A percentile compares a stretch with the other conserved stretches of the same genome.
Evolutionary conservation across 2,797 vertebrate genomes (phyloP).

Genomic region (Sebastes matsubarae): DNA sequence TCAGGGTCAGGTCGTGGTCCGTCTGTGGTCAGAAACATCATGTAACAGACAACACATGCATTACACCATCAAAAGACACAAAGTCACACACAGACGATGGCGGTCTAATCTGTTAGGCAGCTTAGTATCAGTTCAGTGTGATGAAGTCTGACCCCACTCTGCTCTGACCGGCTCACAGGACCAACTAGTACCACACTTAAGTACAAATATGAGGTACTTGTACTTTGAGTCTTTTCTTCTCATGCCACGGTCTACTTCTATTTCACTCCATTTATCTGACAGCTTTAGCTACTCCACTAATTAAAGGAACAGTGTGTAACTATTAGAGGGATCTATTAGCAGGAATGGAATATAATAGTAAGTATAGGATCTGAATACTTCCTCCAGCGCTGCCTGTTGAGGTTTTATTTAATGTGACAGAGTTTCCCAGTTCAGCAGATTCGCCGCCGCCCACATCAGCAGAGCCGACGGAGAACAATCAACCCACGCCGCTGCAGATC

Average conservation of each 20-base stretch:
- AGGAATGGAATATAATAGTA: no score
- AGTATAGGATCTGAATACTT: not conserved
- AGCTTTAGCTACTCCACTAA: not conserved
- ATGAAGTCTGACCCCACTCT: conserved; percentile 23
- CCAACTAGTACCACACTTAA: not conserved
- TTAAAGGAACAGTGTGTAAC: no score
- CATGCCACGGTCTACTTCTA: not conserved
- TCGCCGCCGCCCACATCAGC: not conserved
- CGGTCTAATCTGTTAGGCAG: conserved; percentile 40
- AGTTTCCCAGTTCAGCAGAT: not conserved
- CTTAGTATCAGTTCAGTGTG: conserved; percentile 36
- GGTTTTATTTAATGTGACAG: not conserved
- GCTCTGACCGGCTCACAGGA: not conserved
- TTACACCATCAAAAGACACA: conserved; percentile 18
- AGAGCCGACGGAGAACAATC: not conserved
- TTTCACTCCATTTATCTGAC: not conserved
- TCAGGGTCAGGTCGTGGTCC: not conserved
- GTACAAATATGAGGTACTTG: not conserved
- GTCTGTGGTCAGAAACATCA: not conserved
- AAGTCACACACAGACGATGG: not conserved
- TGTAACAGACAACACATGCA: not conserved
- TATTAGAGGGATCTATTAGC: no score
- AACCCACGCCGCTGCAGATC: conserved; percentile 1
- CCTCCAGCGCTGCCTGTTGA: not conserved
- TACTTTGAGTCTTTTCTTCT: not conserved